Base-by-base conservation (phyloP, 2,113 vertebrate genomes). In the Menura novaehollandiae region DNA sequence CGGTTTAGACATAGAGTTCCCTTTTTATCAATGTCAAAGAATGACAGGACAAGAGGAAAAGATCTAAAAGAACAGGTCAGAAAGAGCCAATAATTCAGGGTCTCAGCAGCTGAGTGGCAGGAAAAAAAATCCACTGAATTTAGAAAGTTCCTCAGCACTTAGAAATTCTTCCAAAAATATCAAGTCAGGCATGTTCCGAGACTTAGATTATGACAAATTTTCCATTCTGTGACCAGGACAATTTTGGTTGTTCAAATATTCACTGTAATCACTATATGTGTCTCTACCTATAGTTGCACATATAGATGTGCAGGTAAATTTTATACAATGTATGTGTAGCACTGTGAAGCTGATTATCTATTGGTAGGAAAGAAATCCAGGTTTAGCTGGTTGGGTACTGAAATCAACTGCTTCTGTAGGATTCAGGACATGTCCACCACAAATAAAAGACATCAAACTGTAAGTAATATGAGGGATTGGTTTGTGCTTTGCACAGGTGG, bases 11-110 rank as follows among this genome's bases (percentile, higher is more conserved):
- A 59, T 11, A 58, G 35, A 72, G 33, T 37, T 85, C 67, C 46
- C 35, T 60, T 71, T 93, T 67, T 44, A 55, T 55, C 27, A 85
- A 68, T 71, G 78, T 93, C 71, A 94, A 49, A 75, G 26, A 80
- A 68, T 63, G 74, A 89, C 62, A 79, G 33, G 14, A 79, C 74
- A 85, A 66, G 58, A 95, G 46, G 21, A 84, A 59, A 69, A 59
- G 22, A 74, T 49, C 32, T 69, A 64, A 88, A 94, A 76, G 24
- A 80, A 49, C 10, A 33, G 63, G 56, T 74, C 63, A 83, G 28
- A 83, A 85, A 73, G 26, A 67, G 3, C 14, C 24, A 85, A 12
- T 9, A 63, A 75, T 69, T 21, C 47, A 82, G 41, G 28, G 39
- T 56, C 47, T 86, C 1, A 1, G 16, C 17, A 78, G 28, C 17